Evolutionary conservation across 2,797 vertebrate genomes (phyloP).

Genomic region (Adrianichthys oophorus): DNA sequence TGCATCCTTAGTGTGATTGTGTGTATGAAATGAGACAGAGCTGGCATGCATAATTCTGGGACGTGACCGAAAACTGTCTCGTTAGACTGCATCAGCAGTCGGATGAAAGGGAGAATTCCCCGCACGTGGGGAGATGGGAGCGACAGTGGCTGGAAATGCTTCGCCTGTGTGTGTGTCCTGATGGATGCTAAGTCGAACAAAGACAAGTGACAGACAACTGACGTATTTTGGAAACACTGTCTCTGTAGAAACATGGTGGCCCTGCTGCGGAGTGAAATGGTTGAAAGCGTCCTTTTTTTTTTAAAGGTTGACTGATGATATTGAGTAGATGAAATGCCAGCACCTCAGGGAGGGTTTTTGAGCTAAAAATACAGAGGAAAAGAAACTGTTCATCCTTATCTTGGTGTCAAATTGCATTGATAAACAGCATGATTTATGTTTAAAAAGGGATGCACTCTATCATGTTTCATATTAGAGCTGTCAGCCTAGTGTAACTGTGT

Average conservation of each 20-base stretch:
- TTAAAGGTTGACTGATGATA: conserved; percentile 61
- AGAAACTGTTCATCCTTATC: conserved; percentile 18
- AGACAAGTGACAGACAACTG: conserved; percentile 34
- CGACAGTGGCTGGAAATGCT: conserved; percentile 31
- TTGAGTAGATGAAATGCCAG: conserved; percentile 56
- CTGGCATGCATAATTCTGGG: conserved; percentile 62
- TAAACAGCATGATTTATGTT: conserved; percentile 1
- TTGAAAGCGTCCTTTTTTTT: conserved; percentile 43
- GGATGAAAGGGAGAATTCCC: conserved; percentile 70
- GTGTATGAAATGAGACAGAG: conserved; percentile 40
- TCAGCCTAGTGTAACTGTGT: background rate
- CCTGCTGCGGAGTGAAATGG: conserved; percentile 52
- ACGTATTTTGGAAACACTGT: conserved; percentile 33
- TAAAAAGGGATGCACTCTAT: background rate
- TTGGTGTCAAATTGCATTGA: conserved; percentile 21
- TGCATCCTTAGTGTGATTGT: conserved; percentile 22
- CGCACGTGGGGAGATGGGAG: conserved; percentile 46
- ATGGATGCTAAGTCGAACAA: conserved; percentile 57
- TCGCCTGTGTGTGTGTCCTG: conserved; percentile 51
- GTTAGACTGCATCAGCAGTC: conserved; percentile 68
- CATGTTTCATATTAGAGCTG: background rate
- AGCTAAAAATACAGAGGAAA: conserved; percentile 44
- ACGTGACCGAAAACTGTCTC: conserved; percentile 76
- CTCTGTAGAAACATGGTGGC: conserved; percentile 45
- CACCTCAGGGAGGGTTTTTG: conserved; percentile 19